Evolutionary conservation across 2,113 vertebrate species (phyloP), one percentile per base, ranked within the genome.

Genomic region (Gymnorhina tibicen): DNA sequence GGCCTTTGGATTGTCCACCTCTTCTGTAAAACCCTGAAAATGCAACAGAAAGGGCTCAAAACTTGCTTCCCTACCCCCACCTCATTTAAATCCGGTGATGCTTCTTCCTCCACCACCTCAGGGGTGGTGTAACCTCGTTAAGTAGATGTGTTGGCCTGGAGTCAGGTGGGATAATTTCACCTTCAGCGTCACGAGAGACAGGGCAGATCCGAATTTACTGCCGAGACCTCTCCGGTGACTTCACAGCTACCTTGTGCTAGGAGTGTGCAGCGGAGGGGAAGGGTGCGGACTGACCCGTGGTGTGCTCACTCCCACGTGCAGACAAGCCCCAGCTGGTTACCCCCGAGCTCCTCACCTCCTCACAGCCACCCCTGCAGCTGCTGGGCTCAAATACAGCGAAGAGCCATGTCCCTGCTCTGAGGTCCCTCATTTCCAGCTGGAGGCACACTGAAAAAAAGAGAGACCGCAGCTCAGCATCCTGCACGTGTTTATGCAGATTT

Each of bases 121-220:
- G 52, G 23, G 9, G 17, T 4, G 47, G 23, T 6, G 14, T 12
- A 22, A 78, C 10, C 33, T 56, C 64, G 2, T 39, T 11, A 5
- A 21, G 9, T 1, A 22, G 47, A 28, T 21, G 37, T 37, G 28
- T 11, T 56, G 53, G 33, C 24, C 22, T 52, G 7, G 64, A 39
- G 14, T 7, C 12, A 7, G 46, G 11, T 49, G 83, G 28, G 52
- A 17, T 59, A 35, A 84, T 50, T 20, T 8, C n/a, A 37, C 2
- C 62, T 59, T 4, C 20, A 20, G 0, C 21, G 42, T 63, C 17
- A 1, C 5, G 16, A 9, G 7, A 60, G 41, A n/a, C 0, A 10
- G 75, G 11, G 18, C 67, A 82, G 67, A 41, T 13, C n/a, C 69
- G 62, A 68, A 62, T n/a, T 88, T 41, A 16, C 49, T 64, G 22